These are phyloP conservation scores for Sterna hirundo DNA, from an alignment of 2,113 vertebrate species.

Conservation along the genomic window DNA sequence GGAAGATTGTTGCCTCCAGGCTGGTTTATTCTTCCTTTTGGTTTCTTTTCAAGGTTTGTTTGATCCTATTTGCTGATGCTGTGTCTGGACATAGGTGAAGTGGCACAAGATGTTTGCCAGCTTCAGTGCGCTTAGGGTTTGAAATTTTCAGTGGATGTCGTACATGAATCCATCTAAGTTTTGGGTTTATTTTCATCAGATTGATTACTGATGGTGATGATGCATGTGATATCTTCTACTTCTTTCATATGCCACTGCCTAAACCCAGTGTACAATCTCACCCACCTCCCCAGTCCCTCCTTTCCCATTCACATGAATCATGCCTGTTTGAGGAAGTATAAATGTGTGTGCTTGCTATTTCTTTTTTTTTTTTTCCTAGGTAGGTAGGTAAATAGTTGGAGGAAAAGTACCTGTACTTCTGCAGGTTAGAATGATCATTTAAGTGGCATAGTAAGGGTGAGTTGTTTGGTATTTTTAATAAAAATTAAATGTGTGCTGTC, in stretches of 20 bases:
- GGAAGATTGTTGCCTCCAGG: conserved; percentile 57
- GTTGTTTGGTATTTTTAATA: conserved; percentile 58
- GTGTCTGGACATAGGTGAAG: background rate
- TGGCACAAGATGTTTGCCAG: background rate
- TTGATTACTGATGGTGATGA: conserved; percentile 38
- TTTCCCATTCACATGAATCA: background rate
- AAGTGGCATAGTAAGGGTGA: conserved; percentile 64
- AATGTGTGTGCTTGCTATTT: conserved; percentile 55
- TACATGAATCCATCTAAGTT: background rate
- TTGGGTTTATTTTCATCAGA: background rate
- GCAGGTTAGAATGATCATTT: conserved; percentile 41
- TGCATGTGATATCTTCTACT: conserved; percentile 24
- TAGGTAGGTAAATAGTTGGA: conserved; percentile 51
- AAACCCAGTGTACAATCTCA: background rate
- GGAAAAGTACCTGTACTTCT: conserved; percentile 17
- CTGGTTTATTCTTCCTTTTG: conserved; percentile 46
- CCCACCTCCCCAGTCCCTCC: background rate
- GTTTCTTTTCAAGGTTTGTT: conserved; percentile 52
- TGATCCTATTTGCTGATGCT: conserved; percentile 56
- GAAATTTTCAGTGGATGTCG: background rate
- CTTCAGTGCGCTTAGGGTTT: conserved; percentile 14
- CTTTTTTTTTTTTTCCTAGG: conserved; percentile 38
- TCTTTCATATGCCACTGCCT: background rate
- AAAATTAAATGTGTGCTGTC: conserved; percentile 56
- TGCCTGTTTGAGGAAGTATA: conserved; percentile 44